Base-by-base conservation (phyloP, 2,888 invertebrate genomes). In the Cancer borealis region DNA sequence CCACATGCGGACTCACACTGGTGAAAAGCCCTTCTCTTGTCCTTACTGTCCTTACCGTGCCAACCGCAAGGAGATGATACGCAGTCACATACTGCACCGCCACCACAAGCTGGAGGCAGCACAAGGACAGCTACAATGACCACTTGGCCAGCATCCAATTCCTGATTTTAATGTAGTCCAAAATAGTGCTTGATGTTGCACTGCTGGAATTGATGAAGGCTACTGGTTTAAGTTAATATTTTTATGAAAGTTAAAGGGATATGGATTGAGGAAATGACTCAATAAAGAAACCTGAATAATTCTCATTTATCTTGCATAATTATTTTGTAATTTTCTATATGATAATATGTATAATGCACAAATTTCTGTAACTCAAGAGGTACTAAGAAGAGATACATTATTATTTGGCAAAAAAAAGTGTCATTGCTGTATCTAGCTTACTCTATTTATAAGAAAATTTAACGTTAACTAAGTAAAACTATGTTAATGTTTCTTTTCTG, bases 1-100 rank as follows among this genome's bases (percentile, higher is more conserved):
- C 30, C 95, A 95, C 92, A 92, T 95, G 92, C 93, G 95, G 30
- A 93, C 95, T 30, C 95, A 95, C 73, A 95, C 95, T 47, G 95
- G 95, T 21, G 95, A 95, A 92, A 91, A 95, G 88, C 95, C 95
- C 17, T 95, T 93, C 46, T 91, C 94, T 30, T 95, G 95, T 49
- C 89, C 92, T 79, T 93, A 93, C 79, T 95, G 95, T 92, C 91
- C 93, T 3, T 94, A 95, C 92, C 91, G 95, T 17, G 95, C 95
- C 49, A 95, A 95, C 87, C 95, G 95, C 46, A 93, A 93, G 54
- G 95, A 95, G 93, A 94, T 94, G 93, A 94, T 95, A 12, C 95
- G 94, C 54, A 95, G 95, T 84, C 95, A 95, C 54, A 91, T 95
- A 54, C 92, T 95, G 26, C 94, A 95, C 89, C 92, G 94, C 87